Conservation (phyloP, 1,140 invertebrate genomes). For the Triops cancriformis region DNA sequence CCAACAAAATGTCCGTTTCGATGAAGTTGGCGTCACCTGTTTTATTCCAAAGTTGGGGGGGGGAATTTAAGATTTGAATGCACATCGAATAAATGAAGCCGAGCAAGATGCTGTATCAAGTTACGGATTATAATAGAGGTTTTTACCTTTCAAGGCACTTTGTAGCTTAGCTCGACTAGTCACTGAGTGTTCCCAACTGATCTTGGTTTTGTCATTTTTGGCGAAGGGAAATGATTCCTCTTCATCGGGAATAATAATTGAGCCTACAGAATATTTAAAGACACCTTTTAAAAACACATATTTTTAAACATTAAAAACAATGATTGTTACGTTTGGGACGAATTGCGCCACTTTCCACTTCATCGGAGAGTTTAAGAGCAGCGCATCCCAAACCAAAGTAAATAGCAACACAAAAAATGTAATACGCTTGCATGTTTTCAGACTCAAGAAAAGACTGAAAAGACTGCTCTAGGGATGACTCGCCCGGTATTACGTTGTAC, state of each 20-base stretch:
- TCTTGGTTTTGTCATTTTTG: slow-evolving; percentile 37
- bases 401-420: neutral
- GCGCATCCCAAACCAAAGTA: neutral
- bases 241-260: slow-evolving; percentile 24
- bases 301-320: neutral
- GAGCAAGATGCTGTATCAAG: neutral
- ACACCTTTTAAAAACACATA: neutral
- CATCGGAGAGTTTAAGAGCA: neutral
- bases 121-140: neutral
- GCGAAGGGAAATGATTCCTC: slow-evolving; percentile 29
- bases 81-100: slow-evolving; percentile 15
- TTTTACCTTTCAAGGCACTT: slow-evolving; percentile 15
- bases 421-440: neutral
- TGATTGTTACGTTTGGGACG: neutral
- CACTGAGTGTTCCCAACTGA: slow-evolving; percentile 38
- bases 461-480: neutral
- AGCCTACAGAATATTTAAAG: neutral
- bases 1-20: slow-evolving; percentile 76
- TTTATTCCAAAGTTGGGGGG: no score
- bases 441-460: neutral
- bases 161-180: slow-evolving; percentile 15
- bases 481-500: neutral
- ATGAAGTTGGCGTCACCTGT: slow-evolving; percentile 65
- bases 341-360: neutral
- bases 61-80: neutral